A percentile compares a stretch with the other conserved stretches of the same genome.
Conservation (phyloP, 2,113 vertebrate genomes). For the Ciconia stormi region DNA sequence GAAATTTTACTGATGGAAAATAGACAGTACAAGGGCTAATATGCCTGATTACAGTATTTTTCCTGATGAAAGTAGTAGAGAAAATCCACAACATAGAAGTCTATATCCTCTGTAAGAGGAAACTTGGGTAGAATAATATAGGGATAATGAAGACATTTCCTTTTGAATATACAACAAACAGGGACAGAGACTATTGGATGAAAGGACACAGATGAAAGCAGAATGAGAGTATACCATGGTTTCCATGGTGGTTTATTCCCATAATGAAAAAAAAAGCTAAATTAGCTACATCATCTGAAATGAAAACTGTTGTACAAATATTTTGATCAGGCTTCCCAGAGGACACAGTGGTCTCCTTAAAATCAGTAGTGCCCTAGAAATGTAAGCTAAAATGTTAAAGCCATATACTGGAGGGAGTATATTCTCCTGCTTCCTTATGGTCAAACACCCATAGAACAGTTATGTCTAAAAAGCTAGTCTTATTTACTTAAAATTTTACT, state of each 20-base stretch:
- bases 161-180: not conserved
- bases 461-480: not conserved
- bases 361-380: not conserved
- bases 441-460: not conserved
- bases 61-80: not conserved
- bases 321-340: not conserved
- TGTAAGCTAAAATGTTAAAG: not conserved
- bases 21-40: not conserved
- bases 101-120: not conserved
- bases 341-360: not conserved
- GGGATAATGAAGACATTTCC: not conserved
- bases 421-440: not conserved
- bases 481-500: not conserved
- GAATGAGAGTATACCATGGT: not conserved
- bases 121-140: not conserved
- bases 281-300: not conserved
- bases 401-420: not conserved
- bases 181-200: not conserved
- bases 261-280: not conserved
- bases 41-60: not conserved
- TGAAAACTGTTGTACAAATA: not conserved
- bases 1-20: slow-evolving; percentile 1
- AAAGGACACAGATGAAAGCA: not conserved
- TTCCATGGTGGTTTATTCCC: not conserved
- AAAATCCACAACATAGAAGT: not conserved